phyloP scores from a whole-genome alignment of 2,797 vertebrate species.

The Neomorphus geoffroyi region DNA sequence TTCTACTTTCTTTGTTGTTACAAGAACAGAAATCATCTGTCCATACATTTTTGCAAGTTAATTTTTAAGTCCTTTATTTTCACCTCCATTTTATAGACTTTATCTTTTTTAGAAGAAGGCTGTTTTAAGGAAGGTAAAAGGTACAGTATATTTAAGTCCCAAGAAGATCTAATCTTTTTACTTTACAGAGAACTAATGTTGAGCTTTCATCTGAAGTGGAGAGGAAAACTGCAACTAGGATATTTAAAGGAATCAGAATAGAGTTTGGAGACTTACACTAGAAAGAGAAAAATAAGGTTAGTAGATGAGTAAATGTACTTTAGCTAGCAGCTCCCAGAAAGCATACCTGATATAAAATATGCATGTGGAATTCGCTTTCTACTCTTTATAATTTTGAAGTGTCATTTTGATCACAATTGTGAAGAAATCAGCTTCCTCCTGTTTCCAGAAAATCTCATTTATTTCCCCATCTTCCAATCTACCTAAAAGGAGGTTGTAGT shows the following conservation, averaged over 20 bases:
- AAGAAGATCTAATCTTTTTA: background rate
- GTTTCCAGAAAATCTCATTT: background rate
- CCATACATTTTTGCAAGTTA: background rate
- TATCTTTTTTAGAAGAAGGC: background rate
- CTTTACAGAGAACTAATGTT: background rate
- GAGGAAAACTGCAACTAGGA: background rate
- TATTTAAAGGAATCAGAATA: background rate
- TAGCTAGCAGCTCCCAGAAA: background rate
- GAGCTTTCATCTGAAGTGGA: background rate
- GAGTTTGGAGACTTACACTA: background rate
- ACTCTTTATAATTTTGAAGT: background rate
- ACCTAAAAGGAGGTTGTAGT: too few species aligned
- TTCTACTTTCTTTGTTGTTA: background rate
- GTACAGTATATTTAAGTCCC: background rate
- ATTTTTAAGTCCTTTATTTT: background rate
- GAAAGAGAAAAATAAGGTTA: background rate
- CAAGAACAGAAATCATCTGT: background rate
- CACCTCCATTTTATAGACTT: background rate
- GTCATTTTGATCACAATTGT: background rate
- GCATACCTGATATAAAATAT: background rate
- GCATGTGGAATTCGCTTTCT: background rate
- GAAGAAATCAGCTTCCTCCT: background rate
- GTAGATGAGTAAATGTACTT: background rate
- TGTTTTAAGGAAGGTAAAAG: background rate
- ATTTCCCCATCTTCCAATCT: background rate